Evolutionary conservation across 2,888 invertebrate species (phyloP).

Genomic region (Melikaiella ostensackeni): DNA sequence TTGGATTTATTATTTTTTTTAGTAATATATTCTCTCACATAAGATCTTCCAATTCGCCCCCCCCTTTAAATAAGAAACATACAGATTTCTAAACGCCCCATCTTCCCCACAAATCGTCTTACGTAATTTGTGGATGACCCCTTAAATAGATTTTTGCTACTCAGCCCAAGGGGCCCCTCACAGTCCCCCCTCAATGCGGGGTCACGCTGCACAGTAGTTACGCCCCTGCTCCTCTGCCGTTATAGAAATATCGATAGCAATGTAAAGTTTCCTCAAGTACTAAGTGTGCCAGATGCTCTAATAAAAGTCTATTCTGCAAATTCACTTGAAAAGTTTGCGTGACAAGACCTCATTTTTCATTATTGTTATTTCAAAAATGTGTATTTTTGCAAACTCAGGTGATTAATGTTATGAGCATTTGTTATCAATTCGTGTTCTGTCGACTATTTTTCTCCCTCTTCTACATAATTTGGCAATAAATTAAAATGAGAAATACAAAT

Average conservation of each 20-base stretch:
- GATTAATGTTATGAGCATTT: not conserved
- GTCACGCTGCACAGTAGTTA: too few species aligned
- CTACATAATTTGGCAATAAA: not conserved
- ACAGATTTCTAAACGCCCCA: too few species aligned
- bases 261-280: constrained; percentile 28
- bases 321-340: not conserved
- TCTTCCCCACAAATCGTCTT: too few species aligned
- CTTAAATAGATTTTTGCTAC: too few species aligned
- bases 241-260: constrained; percentile 25
- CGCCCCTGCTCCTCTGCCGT: not conserved
- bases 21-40: too few species aligned
- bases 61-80: too few species aligned
- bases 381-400: not conserved
- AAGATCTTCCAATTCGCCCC: too few species aligned
- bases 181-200: too few species aligned
- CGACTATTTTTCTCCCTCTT: not conserved
- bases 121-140: too few species aligned
- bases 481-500: not conserved
- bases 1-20: too few species aligned
- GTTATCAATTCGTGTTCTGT: not conserved
- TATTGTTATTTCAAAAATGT: not conserved
- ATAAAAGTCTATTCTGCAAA: not conserved
- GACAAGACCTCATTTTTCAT: not conserved
- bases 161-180: too few species aligned
- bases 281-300: not conserved